These are phyloP conservation scores for Elaeidobius kamerunicus DNA, from an alignment of 2,888 invertebrate species.

Conservation along the genomic window DNA sequence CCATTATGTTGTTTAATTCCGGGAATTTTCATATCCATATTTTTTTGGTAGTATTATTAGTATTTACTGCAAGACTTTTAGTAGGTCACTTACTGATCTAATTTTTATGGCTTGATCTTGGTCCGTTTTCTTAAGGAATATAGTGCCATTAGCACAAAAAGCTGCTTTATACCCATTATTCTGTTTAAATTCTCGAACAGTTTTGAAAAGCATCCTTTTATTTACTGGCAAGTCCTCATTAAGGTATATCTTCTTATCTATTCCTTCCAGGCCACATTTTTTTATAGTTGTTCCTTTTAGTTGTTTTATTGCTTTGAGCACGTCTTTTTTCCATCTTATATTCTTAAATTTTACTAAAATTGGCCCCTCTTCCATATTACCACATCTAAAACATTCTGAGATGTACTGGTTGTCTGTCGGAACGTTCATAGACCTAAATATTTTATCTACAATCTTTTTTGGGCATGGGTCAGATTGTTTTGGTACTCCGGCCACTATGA, in stretches of 20 bases:
- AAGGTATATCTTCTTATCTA: constrained; percentile 17
- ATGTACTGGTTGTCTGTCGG: not conserved
- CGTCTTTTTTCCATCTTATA: constrained; percentile 1
- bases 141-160: constrained; percentile 8
- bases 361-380: not conserved
- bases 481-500: constrained; percentile 17
- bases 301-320: constrained; percentile 6
- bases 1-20: too few relatives aligned
- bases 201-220: constrained; percentile 16
- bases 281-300: constrained; percentile 14
- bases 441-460: constrained; percentile 2
- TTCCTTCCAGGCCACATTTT: constrained; percentile 14
- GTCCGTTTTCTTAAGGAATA: constrained; percentile 18
- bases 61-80: not conserved
- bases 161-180: constrained; percentile 15
- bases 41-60: not conserved
- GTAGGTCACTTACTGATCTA: constrained; percentile 10
- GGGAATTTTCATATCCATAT: not conserved
- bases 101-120: constrained; percentile 12
- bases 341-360: constrained; percentile 14
- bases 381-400: not conserved
- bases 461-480: constrained; percentile 10
- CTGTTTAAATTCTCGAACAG: constrained; percentile 11
- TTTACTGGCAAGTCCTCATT: constrained; percentile 12
- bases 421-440: constrained; percentile 2